Conservation (phyloP, 2,797 vertebrate genomes). For the Chelon auratus region DNA sequence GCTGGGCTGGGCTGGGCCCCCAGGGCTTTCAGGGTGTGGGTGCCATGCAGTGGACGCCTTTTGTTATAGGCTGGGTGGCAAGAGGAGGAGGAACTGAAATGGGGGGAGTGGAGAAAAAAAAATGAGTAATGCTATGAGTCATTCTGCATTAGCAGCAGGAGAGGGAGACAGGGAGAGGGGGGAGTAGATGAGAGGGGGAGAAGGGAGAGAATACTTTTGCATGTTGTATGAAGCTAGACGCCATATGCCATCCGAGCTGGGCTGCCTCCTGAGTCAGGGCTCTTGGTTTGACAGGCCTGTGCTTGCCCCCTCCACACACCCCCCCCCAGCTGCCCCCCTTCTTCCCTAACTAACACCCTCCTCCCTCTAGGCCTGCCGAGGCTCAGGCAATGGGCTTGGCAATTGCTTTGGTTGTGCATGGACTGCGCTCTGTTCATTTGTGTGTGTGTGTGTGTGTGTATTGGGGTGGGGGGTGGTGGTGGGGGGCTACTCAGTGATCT, state of each 20-base stretch:
- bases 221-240: conserved; percentile 99
- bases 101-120: conserved; percentile 39
- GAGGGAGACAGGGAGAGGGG: conserved; percentile 66
- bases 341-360: conserved; percentile 66
- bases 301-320: conserved; percentile 66
- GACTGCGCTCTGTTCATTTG: conserved; percentile 53
- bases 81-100: conserved; percentile 75
- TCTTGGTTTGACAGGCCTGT: conserved; percentile 89
- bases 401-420: conserved; percentile 83
- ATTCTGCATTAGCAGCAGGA: conserved; percentile 92
- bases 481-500: conserved; percentile 88
- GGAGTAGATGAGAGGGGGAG: conserved; percentile 45
- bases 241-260: conserved; percentile 98
- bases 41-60: conserved; percentile 89
- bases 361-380: conserved; percentile 64
- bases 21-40: conserved; percentile 80
- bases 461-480: conserved; percentile 1
- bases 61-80: conserved; percentile 87
- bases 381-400: conserved; percentile 89
- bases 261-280: conserved; percentile 91
- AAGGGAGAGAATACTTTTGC: conserved; percentile 93
- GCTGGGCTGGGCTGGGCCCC: conserved; percentile 78
- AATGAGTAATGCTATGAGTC: conserved; percentile 99
- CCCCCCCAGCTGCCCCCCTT: conserved; percentile 57
- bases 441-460: conserved; percentile 43